These are phyloP conservation scores for Anorthoa munda DNA, from an alignment of 2,888 invertebrate genomes.

Conservation along the genomic window DNA sequence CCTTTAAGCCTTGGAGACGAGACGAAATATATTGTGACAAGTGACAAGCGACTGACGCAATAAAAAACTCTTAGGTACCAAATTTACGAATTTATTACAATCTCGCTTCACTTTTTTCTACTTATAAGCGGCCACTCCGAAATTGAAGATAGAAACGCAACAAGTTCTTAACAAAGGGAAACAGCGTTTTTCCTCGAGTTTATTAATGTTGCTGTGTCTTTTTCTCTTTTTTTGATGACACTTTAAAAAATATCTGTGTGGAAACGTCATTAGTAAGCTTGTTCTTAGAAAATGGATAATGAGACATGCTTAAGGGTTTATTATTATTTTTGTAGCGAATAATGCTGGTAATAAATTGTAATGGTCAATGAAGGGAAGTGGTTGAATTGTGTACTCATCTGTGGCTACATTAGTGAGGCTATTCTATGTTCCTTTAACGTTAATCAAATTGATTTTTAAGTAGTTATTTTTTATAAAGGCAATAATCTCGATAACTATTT, in stretches of 20 bases:
- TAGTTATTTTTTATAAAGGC: too few relatives aligned
- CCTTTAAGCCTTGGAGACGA: conserved; percentile 49
- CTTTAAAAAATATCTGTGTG: conserved; percentile 60
- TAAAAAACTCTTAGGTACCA: conserved; percentile 48
- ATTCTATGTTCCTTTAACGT: background rate
- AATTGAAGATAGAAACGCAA: conserved; percentile 77
- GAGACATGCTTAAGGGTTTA: conserved; percentile 55
- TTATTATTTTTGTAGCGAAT: conserved; percentile 48
- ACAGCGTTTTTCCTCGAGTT: conserved; percentile 71
- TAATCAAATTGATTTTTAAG: background rate
- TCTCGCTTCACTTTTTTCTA: conserved; percentile 34
- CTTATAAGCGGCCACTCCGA: conserved; percentile 53
- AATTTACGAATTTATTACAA: conserved; percentile 60
- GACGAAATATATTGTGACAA: conserved; percentile 58
- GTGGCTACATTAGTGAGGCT: conserved; percentile 30
- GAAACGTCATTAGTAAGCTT: conserved; percentile 57
- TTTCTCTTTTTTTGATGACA: conserved; percentile 56
- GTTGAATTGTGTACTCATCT: conserved; percentile 25
- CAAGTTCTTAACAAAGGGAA: conserved; percentile 79
- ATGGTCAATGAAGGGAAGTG: conserved; percentile 39
- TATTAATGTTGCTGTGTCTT: conserved; percentile 75
- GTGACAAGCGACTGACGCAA: conserved; percentile 22
- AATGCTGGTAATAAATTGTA: conserved; percentile 49
- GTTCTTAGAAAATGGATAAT: conserved; percentile 58
- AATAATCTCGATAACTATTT: too few relatives aligned